A percentile compares a stretch with the other conserved stretches of the same genome.
phyloP scores from a whole-genome alignment of 2,113 vertebrate species.

The Poeciliopsis retropinna region DNA sequence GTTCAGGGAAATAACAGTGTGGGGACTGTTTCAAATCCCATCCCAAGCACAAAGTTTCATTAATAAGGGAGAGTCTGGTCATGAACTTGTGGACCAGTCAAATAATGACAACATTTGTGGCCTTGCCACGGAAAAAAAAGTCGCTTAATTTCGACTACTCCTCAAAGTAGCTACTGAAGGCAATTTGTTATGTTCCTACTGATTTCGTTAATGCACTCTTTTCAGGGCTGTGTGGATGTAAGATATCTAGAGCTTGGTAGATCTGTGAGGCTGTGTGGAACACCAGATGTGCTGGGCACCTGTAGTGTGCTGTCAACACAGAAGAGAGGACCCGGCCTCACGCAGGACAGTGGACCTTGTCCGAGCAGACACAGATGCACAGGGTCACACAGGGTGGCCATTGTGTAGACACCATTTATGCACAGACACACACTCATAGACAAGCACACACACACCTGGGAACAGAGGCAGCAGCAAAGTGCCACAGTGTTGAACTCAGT shows the following conservation, averaged over 20 bases:
- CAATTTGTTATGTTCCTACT: slow-evolving; percentile 34
- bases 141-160: slow-evolving; percentile 45
- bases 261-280: slow-evolving; percentile 44
- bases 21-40: slow-evolving; percentile 67
- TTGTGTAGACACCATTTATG: slow-evolving; percentile 56
- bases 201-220: slow-evolving; percentile 43
- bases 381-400: slow-evolving; percentile 69
- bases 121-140: slow-evolving; percentile 36
- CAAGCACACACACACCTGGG: slow-evolving; percentile 58
- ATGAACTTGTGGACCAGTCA: slow-evolving; percentile 69
- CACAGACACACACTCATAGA: slow-evolving; percentile 25
- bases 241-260: slow-evolving; percentile 43
- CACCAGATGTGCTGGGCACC: slow-evolving; percentile 74
- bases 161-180: slow-evolving; percentile 54
- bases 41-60: slow-evolving; percentile 69
- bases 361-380: slow-evolving; percentile 71
- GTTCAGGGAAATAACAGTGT: slow-evolving; percentile 70
- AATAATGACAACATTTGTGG: slow-evolving; percentile 70
- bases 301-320: slow-evolving; percentile 67
- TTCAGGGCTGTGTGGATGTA: slow-evolving; percentile 36
- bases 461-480: slow-evolving; percentile 58
- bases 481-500: slow-evolving; percentile 55
- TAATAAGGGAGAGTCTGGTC: slow-evolving; percentile 66
- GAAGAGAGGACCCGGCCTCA: slow-evolving; percentile 46
- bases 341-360: slow-evolving; percentile 70